Base-by-base conservation (phyloP, 2,888 invertebrate genomes). In the Cheilosia variabilis region DNA sequence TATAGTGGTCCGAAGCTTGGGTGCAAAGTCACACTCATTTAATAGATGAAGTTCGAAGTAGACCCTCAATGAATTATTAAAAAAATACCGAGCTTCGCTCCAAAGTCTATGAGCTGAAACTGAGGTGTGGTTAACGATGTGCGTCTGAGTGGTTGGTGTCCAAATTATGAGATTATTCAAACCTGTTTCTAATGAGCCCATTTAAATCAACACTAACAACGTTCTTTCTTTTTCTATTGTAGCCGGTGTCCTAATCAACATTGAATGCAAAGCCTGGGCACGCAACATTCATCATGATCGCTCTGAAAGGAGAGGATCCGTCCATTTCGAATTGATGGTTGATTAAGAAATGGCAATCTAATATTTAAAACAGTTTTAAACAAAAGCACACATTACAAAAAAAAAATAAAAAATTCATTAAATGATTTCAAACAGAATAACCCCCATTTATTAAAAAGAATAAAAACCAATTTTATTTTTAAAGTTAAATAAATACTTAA, bases 241-340 rank as follows among this genome's bases (percentile, higher is more conserved):
- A 96, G 97, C 95, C 92, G 97, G 97, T 86, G 96, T 97, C 55
- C 94, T 97, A 90, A 97, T 98, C 93, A 97, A 97, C 94, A 96
- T 98, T 93, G 97, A 97, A 93, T 97, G 97, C 94, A 97, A 96
- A 94, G 97, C 97, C 90, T 97, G 97, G 97, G 97, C 97, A 89
- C 95, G 95, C 92, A 97, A 97, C 93, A 97, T 97, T 90, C 91
- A 94, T 88, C 97, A 98, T 93, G 96, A 98, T 93, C 95, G 97
- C 91, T 95, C 95, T 92, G 97, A 98, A 92, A 95, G 97, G 93
- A 95, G 97, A 92, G 98, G 98, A 90, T 96, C 97, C 90, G 97
- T 98, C 90, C 98, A 98, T 93, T 98, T 98, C 94, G 98, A 98
- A 94, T 94, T 98, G 93, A 96, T 98, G 95, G 95, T 98, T 92